Base-by-base conservation (phyloP, 2,888 invertebrate genomes). In the Rutpela maculata region DNA sequence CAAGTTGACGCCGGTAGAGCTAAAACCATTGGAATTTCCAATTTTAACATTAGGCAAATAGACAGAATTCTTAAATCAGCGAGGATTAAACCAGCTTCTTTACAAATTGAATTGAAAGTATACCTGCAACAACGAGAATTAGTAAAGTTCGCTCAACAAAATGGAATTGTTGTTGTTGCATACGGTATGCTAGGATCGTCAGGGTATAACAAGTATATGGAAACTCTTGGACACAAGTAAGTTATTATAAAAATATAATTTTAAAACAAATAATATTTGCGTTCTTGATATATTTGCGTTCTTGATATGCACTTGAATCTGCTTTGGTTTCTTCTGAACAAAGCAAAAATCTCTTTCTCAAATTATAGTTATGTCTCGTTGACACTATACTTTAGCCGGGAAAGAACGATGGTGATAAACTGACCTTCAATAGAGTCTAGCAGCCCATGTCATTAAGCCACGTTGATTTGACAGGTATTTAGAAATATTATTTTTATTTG, bases 11-110 rank as follows among this genome's bases (percentile, higher is more conserved):
- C 90, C 0, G 96, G 96, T 0, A 91, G 93, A n/a, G 91, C 94
- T 0, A 95, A 93, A 84, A 92, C 95, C 15, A 95, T 97, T 84
- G 97, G 97, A 0, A 87, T 97, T 9, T 97, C 97, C 0, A 97
- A 97, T 88, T 94, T 96, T 87, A 96, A 94, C 87, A 90, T 90
- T 35, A 90, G 91, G 31, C 97, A 97, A 90, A 91, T 97, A 77
- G 90, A 91, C 68, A 91, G 93, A 71, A 85, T 91, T 50, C 85
- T 93, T 0, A 88, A 91, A 76, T 91, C 85, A 88, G 15, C 87
- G 5, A 90, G 88, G 70, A 91, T 93, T 67, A 92, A 91, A 80
- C 95, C 94, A 69, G 91, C 94, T 63, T 89, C 89, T 88, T 85
- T 93, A 5, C 90, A 94, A 91, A 92, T 96, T 73, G 96, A 96